These are phyloP conservation scores for Drosophila putrida DNA, from an alignment of 2,888 invertebrate genomes.

Conservation along the genomic window DNA sequence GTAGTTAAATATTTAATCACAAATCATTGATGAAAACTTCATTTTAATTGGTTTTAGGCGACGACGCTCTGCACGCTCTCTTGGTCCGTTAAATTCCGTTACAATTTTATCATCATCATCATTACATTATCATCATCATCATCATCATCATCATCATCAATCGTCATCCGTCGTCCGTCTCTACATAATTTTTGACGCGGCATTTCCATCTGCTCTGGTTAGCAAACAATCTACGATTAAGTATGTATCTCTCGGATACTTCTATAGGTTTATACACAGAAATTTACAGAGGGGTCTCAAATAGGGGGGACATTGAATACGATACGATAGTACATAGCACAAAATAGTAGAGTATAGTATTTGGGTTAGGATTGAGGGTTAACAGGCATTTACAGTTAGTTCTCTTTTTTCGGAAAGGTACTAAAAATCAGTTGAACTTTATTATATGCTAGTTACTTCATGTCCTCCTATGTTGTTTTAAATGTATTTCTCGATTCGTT, in stretches of 20 bases:
- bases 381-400: conserved; percentile 75
- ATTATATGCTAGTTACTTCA: conserved; percentile 59
- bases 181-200: conserved; percentile 60
- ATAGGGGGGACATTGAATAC: conserved; percentile 23
- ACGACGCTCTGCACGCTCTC: conserved; percentile 83
- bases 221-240: conserved; percentile 59
- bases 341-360: conserved; percentile 24
- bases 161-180: conserved; percentile 19
- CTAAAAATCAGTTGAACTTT: conserved; percentile 80
- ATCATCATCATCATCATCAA: conserved; percentile 22
- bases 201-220: conserved; percentile 57
- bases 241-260: conserved; percentile 57
- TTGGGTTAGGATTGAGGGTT: conserved; percentile 37
- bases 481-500: conserved; percentile 8
- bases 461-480: conserved; percentile 16
- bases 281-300: conserved; percentile 77
- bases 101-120: conserved; percentile 67
- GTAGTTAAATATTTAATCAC: conserved; percentile 80
- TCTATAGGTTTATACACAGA: conserved; percentile 80
- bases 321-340: conserved; percentile 20
- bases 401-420: conserved; percentile 70
- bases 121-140: conserved; percentile 23
- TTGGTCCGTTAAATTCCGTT: conserved; percentile 83
- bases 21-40: conserved; percentile 84
- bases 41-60: conserved; percentile 80